Percentiles rank a stretch among this genome's conserved stretches.
Evolutionary conservation across 2,888 invertebrate genomes (phyloP).

Genomic region (Plebejus argus): DNA sequence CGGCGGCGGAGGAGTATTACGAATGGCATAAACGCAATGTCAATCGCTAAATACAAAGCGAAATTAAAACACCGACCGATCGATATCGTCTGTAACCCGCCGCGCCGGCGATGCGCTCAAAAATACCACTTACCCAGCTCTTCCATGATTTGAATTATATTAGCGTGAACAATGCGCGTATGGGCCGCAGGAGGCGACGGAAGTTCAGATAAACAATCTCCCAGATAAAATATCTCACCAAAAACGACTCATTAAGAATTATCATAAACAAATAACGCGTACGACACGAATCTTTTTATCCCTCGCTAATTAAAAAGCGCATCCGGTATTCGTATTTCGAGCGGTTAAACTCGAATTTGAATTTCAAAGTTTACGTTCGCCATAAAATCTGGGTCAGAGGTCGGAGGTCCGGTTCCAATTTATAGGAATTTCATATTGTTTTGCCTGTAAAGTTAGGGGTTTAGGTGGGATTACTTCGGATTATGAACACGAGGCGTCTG

Average conservation of each 20-base stretch:
- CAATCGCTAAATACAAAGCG: constrained; percentile 66
- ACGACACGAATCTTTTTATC: constrained; percentile 54
- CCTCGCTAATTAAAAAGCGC: constrained; percentile 74
- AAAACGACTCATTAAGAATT: constrained; percentile 50
- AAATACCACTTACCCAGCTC: constrained; percentile 77
- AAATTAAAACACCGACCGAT: constrained; percentile 65
- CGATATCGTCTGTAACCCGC: constrained; percentile 55
- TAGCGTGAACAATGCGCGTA: constrained; percentile 80
- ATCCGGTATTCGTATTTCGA: constrained; percentile 66
- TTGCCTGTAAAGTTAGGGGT: constrained; percentile 43
- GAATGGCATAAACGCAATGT: constrained; percentile 67
- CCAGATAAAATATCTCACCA: constrained; percentile 77
- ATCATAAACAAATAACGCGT: constrained; percentile 49
- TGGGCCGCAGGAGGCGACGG: constrained; percentile 76
- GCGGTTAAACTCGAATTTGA: constrained; percentile 71
- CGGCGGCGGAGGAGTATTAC: constrained; percentile 57
- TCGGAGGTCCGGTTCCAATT: constrained; percentile 65
- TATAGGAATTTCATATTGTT: constrained; percentile 58
- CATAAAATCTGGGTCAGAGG: constrained; percentile 57
- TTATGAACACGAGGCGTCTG: constrained; percentile 41
- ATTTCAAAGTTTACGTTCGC: constrained; percentile 66
- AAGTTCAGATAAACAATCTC: constrained; percentile 79
- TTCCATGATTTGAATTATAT: constrained; percentile 80
- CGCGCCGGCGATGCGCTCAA: constrained; percentile 59
- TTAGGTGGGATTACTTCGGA: constrained; percentile 15